Evolutionary conservation across 2,888 invertebrate genomes (phyloP).

Genomic region (Diadegma fenestrale): DNA sequence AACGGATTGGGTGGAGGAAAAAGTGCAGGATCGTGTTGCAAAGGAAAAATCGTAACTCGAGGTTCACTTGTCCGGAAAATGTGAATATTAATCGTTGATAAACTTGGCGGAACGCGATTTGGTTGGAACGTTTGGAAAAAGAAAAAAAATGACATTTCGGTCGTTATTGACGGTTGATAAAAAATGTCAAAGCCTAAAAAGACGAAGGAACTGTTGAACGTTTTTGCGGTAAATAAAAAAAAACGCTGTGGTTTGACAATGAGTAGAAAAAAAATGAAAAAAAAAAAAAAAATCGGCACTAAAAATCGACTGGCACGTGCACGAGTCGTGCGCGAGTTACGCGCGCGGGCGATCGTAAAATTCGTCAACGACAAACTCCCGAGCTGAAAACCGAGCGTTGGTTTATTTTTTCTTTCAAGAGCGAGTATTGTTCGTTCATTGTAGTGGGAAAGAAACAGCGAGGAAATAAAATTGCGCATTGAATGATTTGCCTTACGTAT

Average conservation of each 20-base stretch:
- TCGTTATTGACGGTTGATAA: not conserved
- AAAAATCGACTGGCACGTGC: constrained; percentile 62
- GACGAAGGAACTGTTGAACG: constrained; percentile 33
- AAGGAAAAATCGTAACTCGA: not conserved
- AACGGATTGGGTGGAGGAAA: not conserved
- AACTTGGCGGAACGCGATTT: not conserved
- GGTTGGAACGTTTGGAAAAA: too few relatives aligned
- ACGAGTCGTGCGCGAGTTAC: constrained; percentile 59
- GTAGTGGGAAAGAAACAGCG: constrained; percentile 39
- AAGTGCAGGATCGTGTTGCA: not conserved
- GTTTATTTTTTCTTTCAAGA: constrained; percentile 40
- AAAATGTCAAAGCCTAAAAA: constrained; percentile 8
- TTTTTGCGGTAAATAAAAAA: constrained; percentile 14
- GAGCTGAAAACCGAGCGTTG: constrained; percentile 50
- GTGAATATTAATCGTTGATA: not conserved
- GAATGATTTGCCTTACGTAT: constrained; percentile 50
- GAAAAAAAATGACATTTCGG: not conserved
- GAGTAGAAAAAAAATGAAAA: constrained; percentile 16
- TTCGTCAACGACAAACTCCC: constrained; percentile 60
- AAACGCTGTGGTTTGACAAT: constrained; percentile 34
- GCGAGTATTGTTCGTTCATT: constrained; percentile 28
- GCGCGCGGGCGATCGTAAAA: constrained; percentile 66
- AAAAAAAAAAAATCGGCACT: constrained; percentile 22
- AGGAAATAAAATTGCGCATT: constrained; percentile 64
- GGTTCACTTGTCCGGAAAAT: not conserved